Base-by-base conservation (phyloP, 1,140 invertebrate genomes). In the Drosophila parabipectinata region DNA sequence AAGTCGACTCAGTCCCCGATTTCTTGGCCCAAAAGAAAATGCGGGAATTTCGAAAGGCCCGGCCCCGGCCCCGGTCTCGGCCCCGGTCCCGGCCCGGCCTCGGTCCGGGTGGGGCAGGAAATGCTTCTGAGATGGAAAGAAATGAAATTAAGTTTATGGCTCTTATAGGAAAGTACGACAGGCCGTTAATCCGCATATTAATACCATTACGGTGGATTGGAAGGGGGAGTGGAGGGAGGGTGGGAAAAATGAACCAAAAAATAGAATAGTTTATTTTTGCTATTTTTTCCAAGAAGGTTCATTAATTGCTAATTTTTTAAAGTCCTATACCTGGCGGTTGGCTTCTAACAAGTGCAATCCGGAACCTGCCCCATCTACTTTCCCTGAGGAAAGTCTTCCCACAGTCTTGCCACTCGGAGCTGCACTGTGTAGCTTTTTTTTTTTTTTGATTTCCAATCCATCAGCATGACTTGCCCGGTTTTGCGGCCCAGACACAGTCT, bases 381-480 rank as follows among this genome's bases (percentile, higher is more conserved):
- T 64, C 34, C 41, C 63, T 18, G 18, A 18, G 18, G 18, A 18
- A 18, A 18, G 15, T 18, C 44, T 71, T 71, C 67, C 54, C 64
- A 72, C 67, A 67, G 34, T 53, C 30, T 47, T 56, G 21, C 34
- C 45, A 51, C 48, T 21, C 50, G 41, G 50, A 24, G 26, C 44
- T 53, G 26, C 51, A 44, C 44, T 57, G 26, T 28, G 26, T 7
- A 28, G 26, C 53, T 77, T 37, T 37, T 18, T 1, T 18, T 18
- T 15, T 15, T 15, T 15, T 15, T 10, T 28, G 57, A 69, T 77
- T 75, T 77, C 57, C 73, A 63, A 79, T 68, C 52, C 69, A 68
- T 79, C 69, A 79, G 57, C 53, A 74, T 58, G 69, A 68, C 61
- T 79, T 26, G 75, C 58, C 37, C 37, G 18, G 56, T 15, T 73